phyloP scores from a whole-genome alignment of 2,113 vertebrate species.

The Nibea coibor region DNA sequence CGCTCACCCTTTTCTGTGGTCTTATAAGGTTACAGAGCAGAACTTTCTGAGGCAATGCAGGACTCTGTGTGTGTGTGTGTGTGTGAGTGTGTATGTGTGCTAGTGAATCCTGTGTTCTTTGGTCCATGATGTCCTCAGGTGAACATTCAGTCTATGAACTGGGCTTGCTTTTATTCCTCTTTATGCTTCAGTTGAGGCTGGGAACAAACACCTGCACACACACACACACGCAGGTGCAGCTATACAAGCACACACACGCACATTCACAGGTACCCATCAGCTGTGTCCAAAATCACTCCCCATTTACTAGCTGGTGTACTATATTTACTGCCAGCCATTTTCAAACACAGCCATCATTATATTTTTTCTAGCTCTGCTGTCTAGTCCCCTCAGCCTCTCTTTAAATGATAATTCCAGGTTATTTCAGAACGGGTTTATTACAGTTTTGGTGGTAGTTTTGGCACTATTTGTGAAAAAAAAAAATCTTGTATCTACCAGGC shows the following conservation, averaged over 20 bases:
- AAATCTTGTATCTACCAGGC: not conserved
- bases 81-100: not conserved
- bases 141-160: constrained; percentile 56
- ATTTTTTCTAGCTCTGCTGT: constrained; percentile 10
- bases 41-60: constrained; percentile 28
- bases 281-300: not conserved
- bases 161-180: constrained; percentile 51
- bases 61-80: constrained; percentile 7
- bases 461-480: not conserved
- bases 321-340: not conserved
- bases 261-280: not conserved
- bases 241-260: constrained; percentile 11
- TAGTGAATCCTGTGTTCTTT: constrained; percentile 62
- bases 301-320: not conserved
- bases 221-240: constrained; percentile 9
- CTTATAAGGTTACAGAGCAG: constrained; percentile 74
- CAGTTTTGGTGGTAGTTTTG: not conserved
- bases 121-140: constrained; percentile 71
- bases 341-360: constrained; percentile 7
- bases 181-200: constrained; percentile 39
- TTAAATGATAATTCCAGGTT: not conserved
- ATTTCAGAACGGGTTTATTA: not conserved
- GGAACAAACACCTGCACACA: constrained; percentile 55
- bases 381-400: not conserved
- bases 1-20: constrained; percentile 40